phyloP scores from a whole-genome alignment of 2,797 vertebrate species.

The Artibeus jamaicensis region DNA sequence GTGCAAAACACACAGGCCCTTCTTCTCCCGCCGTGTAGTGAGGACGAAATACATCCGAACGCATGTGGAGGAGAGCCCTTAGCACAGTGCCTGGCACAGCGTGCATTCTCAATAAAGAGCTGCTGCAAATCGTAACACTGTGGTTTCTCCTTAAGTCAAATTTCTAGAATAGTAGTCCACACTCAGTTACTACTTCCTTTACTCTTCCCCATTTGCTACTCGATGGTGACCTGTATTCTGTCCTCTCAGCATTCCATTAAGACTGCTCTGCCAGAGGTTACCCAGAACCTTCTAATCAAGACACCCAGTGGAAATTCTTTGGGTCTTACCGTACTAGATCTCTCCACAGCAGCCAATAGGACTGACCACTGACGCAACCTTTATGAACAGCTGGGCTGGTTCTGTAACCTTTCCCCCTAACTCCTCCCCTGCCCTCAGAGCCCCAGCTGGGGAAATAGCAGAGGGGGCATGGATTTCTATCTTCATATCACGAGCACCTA shows the following conservation, averaged over 20 bases:
- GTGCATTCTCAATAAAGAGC: not conserved
- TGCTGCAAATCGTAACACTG: not conserved
- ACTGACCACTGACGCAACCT: not conserved
- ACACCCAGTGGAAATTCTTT: not conserved
- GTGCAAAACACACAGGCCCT: not conserved
- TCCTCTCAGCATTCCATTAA: not conserved
- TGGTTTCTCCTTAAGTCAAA: not conserved
- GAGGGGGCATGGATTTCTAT: rapidly evolving
- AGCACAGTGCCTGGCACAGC: not conserved
- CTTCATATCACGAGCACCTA: not conserved
- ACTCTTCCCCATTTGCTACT: not conserved
- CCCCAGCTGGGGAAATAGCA: not conserved
- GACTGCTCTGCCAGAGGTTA: not conserved
- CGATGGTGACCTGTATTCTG: not conserved
- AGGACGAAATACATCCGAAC: not conserved
- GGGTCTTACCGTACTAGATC: not conserved
- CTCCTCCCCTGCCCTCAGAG: not conserved
- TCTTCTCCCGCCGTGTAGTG: not conserved
- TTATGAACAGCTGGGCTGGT: rapidly evolving
- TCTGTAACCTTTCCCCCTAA: not conserved
- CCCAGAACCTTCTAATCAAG: not conserved
- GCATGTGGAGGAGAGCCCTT: not conserved
- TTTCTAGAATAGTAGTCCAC: not conserved
- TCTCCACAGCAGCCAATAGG: not conserved
- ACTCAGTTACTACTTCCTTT: not conserved